phyloP scores from a whole-genome alignment of 2,113 vertebrate genomes.

The Planiliza haematocheilus region DNA sequence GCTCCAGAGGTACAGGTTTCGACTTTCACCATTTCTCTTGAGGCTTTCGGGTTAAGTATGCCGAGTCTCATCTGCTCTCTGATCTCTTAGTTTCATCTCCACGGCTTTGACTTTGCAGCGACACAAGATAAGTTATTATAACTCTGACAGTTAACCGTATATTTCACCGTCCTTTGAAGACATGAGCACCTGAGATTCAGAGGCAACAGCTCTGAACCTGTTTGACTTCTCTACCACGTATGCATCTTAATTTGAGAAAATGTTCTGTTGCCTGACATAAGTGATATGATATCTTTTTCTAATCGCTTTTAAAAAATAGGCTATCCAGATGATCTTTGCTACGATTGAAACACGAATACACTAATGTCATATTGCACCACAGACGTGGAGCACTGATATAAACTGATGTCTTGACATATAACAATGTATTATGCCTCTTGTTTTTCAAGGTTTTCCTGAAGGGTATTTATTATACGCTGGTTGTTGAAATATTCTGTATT shows the following conservation, averaged over 20 bases:
- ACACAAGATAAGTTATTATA: neutral
- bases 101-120: neutral
- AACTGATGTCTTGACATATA: neutral
- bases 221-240: neutral
- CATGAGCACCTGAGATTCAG: neutral
- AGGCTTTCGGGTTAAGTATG: neutral
- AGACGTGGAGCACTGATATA: neutral
- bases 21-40: neutral
- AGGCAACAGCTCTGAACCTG: neutral
- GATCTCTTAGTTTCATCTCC: neutral
- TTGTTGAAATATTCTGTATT: constrained; percentile 6
- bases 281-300: neutral
- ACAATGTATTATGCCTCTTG: neutral
- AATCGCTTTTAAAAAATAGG: neutral
- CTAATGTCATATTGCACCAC: neutral
- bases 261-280: neutral
- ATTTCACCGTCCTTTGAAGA: neutral
- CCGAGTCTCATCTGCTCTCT: neutral
- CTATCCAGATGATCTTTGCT: neutral
- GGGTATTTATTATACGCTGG: neutral
- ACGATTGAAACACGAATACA: neutral
- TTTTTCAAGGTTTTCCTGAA: constrained; percentile 9
- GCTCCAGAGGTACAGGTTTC: neutral
- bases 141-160: neutral
- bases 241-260: constrained; percentile 17